These are phyloP conservation scores for Gymnogyps californianus DNA, from an alignment of 2,113 vertebrate genomes.

Conservation along the genomic window DNA sequence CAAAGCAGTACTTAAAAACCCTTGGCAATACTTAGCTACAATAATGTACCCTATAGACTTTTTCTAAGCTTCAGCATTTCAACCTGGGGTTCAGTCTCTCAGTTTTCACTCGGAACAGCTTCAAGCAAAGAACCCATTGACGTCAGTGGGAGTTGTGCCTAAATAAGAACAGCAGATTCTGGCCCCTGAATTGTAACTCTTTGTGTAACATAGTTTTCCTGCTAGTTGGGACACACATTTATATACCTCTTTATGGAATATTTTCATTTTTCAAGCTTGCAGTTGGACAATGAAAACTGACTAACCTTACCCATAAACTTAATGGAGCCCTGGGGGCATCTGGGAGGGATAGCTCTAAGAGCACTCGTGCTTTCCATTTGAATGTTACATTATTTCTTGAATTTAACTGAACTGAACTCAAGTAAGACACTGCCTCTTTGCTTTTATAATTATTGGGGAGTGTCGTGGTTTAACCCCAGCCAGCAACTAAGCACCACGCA, in stretches of 20 bases:
- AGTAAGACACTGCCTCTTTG: not conserved
- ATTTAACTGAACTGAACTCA: not conserved
- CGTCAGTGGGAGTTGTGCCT: not conserved
- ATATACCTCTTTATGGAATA: not conserved
- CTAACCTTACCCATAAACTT: not conserved
- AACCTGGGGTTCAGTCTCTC: not conserved
- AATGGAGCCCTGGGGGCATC: not conserved
- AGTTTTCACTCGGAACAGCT: not conserved
- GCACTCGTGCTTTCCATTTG: not conserved
- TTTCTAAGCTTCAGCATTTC: not conserved
- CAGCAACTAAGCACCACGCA: no score
- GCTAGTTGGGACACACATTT: not conserved
- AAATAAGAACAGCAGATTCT: not conserved
- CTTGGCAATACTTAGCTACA: not conserved
- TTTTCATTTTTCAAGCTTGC: not conserved
- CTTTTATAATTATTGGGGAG: not conserved
- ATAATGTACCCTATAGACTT: not conserved
- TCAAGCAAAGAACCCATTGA: not conserved
- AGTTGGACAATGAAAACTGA: not conserved
- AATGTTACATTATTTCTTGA: not conserved
- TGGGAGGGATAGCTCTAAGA: not conserved
- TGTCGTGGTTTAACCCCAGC: no score
- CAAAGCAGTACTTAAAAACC: not conserved
- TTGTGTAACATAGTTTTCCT: not conserved
- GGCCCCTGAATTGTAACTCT: not conserved